Percentiles rank a stretch among this genome's conserved stretches.
These are phyloP conservation scores for Cosmia trapezina DNA, from an alignment of 2,888 invertebrate species.

Conservation along the genomic window DNA sequence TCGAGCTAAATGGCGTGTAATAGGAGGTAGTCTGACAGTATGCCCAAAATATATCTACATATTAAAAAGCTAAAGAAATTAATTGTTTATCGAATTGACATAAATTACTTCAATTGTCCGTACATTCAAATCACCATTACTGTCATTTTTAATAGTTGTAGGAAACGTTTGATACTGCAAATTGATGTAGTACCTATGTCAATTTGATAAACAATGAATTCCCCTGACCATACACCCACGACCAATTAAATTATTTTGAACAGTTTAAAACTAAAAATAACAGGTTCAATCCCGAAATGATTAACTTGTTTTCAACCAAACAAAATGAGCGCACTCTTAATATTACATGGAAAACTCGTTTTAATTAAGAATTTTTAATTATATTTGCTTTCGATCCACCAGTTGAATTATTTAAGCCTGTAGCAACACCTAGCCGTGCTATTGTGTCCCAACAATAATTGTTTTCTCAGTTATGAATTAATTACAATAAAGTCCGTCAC, in stretches of 20 bases:
- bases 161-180: neutral
- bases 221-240: too few relatives aligned
- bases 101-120: neutral
- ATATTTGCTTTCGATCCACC: conserved; percentile 43
- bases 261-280: neutral
- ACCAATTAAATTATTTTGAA: neutral
- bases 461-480: conserved; percentile 46
- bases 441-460: conserved; percentile 41
- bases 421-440: conserved; percentile 21
- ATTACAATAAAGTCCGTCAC: conserved; percentile 18
- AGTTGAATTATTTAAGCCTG: conserved; percentile 35
- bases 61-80: neutral
- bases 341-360: conserved; percentile 15
- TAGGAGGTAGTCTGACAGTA: neutral
- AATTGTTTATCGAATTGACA: neutral
- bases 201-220: neutral
- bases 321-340: conserved; percentile 13
- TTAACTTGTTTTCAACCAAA: neutral
- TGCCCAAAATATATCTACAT: neutral
- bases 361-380: conserved; percentile 50
- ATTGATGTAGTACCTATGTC: too few relatives aligned
- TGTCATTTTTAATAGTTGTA: neutral
- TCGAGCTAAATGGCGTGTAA: too few relatives aligned
- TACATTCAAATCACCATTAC: neutral
- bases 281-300: neutral